A percentile compares a stretch with the other conserved stretches of the same genome.
Evolutionary conservation across 64 coral and sea anemone genomes (phyloP).

Genomic region (Catalaphyllia jardinei): DNA sequence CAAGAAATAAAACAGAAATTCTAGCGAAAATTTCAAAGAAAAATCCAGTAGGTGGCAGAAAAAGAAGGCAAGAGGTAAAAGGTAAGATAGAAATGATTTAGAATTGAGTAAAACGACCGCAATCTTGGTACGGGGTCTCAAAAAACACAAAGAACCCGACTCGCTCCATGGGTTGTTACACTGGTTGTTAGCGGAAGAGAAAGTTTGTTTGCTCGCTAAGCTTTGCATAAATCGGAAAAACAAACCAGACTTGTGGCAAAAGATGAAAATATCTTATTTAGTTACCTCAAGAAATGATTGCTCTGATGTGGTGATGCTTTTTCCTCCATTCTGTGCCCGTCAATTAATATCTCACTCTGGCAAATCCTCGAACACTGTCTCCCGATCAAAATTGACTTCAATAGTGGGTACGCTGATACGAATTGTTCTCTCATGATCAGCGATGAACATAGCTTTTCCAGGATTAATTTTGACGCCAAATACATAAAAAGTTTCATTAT

Average conservation of each 20-base stretch:
- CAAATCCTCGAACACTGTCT: not conserved
- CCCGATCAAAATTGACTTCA: not conserved
- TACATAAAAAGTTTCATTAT: not conserved
- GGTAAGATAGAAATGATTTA: slow-evolving; percentile 5
- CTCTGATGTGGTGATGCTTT: not conserved
- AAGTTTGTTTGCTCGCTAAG: not conserved
- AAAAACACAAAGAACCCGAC: not conserved
- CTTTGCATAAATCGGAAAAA: slow-evolving; percentile 11
- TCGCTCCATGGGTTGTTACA: too few species aligned
- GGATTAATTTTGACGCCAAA: not conserved
- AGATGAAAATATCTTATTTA: not conserved
- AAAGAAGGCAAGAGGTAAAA: slow-evolving; percentile 4
- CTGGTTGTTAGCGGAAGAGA: slow-evolving; percentile 12
- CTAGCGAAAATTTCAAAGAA: slow-evolving; percentile 1
- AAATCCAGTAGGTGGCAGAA: slow-evolving; percentile 23
- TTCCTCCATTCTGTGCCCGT: not conserved
- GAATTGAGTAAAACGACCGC: not conserved
- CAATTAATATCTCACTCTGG: not conserved
- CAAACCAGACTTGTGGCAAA: not conserved
- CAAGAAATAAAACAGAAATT: not conserved
- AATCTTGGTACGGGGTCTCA: not conserved
- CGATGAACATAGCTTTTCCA: not conserved
- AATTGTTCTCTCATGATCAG: not conserved
- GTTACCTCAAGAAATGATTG: not conserved
- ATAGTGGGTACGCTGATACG: not conserved